A percentile compares a stretch with the other conserved stretches of the same genome.
Conservation (phyloP, 2,888 invertebrate genomes). For the Hypolimnas misippus region DNA sequence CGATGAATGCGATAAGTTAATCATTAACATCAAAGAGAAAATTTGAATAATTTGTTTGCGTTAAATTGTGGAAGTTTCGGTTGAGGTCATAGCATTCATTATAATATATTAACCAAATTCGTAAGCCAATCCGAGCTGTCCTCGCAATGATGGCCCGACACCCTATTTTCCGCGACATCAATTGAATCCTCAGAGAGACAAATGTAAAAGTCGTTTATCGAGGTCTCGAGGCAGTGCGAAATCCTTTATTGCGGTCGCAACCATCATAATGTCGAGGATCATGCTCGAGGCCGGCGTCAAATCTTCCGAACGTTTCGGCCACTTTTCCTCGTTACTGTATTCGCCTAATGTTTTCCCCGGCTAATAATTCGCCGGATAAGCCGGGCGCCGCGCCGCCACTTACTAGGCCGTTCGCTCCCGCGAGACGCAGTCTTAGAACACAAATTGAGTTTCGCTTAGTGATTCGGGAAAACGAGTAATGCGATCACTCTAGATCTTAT, state of each 20-base stretch:
- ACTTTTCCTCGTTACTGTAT: conserved; percentile 59
- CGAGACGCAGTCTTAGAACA: conserved; percentile 57
- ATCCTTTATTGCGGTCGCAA: conserved; percentile 32
- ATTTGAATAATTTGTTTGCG: neutral
- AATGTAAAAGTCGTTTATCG: conserved; percentile 37
- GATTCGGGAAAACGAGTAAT: conserved; percentile 61
- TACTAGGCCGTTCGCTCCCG: conserved; percentile 55
- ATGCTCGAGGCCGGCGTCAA: conserved; percentile 46
- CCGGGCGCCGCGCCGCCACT: conserved; percentile 56
- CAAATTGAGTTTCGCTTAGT: conserved; percentile 73
- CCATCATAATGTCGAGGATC: conserved; percentile 38
- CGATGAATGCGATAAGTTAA: neutral
- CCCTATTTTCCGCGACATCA: conserved; percentile 25
- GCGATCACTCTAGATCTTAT: conserved; percentile 34
- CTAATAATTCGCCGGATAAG: conserved; percentile 64
- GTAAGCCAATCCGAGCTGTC: conserved; percentile 11
- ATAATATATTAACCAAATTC: neutral
- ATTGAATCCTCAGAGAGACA: conserved; percentile 35
- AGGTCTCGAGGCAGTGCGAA: conserved; percentile 32
- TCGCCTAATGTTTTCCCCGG: conserved; percentile 60
- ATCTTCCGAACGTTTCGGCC: conserved; percentile 49
- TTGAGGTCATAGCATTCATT: neutral
- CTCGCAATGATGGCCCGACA: conserved; percentile 17
- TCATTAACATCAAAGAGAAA: neutral
- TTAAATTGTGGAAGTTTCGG: neutral